phyloP scores from a whole-genome alignment of 2,888 invertebrate species.

The Dioctria linearis region DNA sequence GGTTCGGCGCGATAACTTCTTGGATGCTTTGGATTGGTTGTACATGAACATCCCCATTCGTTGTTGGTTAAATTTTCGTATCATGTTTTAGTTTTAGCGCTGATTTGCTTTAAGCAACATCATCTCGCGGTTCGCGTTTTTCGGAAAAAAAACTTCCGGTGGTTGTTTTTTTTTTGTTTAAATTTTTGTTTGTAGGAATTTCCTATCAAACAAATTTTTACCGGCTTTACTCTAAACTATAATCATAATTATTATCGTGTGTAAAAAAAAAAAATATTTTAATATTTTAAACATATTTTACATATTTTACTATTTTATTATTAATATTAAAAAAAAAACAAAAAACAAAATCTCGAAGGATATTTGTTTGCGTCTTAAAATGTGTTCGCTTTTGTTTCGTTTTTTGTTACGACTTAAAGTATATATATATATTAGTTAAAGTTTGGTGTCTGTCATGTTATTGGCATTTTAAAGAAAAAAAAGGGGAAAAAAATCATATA shows the following conservation, averaged over 20 bases:
- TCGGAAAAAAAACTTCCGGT: conserved; percentile 40
- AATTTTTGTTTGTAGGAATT: no score
- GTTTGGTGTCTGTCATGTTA: neutral
- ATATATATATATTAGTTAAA: neutral
- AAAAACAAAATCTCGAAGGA: no score
- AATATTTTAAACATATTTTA: neutral
- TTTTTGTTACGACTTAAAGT: conserved; percentile 11
- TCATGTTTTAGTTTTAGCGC: conserved; percentile 60
- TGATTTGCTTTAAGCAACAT: conserved; percentile 61
- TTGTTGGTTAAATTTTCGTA: conserved; percentile 37
- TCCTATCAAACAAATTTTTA: conserved; percentile 16
- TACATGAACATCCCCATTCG: conserved; percentile 31
- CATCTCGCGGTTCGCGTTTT: conserved; percentile 44
- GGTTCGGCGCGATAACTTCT: conserved; percentile 37
- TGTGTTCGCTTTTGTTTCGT: neutral
- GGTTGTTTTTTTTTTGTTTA: conserved; percentile 4
- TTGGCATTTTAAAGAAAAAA: neutral
- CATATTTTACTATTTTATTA: no score
- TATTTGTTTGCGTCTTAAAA: no score
- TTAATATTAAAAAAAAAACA: no score
- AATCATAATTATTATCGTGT: neutral
- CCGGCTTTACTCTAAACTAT: conserved; percentile 15
- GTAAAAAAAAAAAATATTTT: conserved; percentile 2
- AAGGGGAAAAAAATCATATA: no score
- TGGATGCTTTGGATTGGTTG: conserved; percentile 51